Evolutionary conservation across 2,797 vertebrate genomes (phyloP), one percentile per base, ranked within the genome.

Genomic region (Lithobates pipiens): DNA sequence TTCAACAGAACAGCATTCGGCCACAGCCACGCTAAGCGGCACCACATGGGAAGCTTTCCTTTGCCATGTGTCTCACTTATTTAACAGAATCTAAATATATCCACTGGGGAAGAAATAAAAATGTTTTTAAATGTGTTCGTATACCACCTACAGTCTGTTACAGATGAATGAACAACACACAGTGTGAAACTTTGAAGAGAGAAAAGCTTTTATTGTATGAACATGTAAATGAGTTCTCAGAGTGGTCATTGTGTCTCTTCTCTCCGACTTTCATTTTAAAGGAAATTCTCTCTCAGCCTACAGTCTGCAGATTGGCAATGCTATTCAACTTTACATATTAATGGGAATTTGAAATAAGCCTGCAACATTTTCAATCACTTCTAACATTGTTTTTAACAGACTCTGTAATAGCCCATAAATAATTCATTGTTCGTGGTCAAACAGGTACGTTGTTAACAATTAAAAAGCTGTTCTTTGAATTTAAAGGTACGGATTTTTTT

Each of bases 211-310:
- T 67, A 34, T 54, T 77, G 63, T 84, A 16, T 21, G 65, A 16
- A 65, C 75, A 84, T 77, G 74, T 57, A 77, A 84, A 84, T 84
- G 29, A 77, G 74, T 69, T 84, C 65, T 77, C 65, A 77, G 42
- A 70, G 63, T 77, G 82, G 82, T 77, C 82, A 77, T 70, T 84
- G 78, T n/a, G 27, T 34, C 36, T 70, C 39, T 46, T 73, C 39
- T 73, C 42, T 73, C n/a, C 71, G n/a, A 44, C 11, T 34, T 54
- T 34, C 67, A 70, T 80, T 80, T n/a, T 68, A 54, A 69, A 76
- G 27, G 54, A 77, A 39, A 63, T 36, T 39, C 68, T 82, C 50
- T 18, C 34, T 44, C 69, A 23, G 61, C 74, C 65, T 23, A 18
- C 25, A 57, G 32, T 54, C 29, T 70, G 44, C 23, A 15, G 65